Conservation (phyloP, 2,888 invertebrate species). For the Drosophila meridionalis region DNA sequence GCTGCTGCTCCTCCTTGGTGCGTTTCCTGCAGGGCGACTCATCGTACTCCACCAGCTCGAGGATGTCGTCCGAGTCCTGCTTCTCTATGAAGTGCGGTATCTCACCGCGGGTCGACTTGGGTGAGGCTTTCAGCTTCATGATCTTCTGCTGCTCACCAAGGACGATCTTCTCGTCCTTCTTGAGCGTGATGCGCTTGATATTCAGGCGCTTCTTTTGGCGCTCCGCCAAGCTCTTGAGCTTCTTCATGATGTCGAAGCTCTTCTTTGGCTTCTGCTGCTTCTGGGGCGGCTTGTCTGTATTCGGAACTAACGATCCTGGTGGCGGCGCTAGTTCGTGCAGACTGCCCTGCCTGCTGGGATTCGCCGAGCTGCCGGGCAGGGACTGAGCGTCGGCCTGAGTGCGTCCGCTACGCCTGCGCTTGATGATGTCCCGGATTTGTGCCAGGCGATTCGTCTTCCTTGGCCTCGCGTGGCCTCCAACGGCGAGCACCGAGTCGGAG, state of each 20-base stretch:
- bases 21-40: constrained; percentile 85
- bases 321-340: constrained; percentile 76
- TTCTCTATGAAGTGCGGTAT: constrained; percentile 85
- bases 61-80: constrained; percentile 85
- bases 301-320: constrained; percentile 66
- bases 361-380: constrained; percentile 81
- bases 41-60: constrained; percentile 84
- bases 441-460: constrained; percentile 79
- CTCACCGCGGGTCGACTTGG: constrained; percentile 86
- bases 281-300: constrained; percentile 55
- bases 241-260: constrained; percentile 88
- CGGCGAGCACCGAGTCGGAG: constrained; percentile 83
- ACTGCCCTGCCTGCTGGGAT: constrained; percentile 77
- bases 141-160: constrained; percentile 87
- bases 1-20: constrained; percentile 65
- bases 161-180: constrained; percentile 86
- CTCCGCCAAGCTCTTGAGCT: constrained; percentile 88
- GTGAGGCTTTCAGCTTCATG: constrained; percentile 87
- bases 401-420: constrained; percentile 84
- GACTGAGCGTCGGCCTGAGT: constrained; percentile 82
- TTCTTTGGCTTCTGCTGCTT: constrained; percentile 62
- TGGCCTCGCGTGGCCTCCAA: constrained; percentile 77
- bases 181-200: constrained; percentile 83
- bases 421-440: constrained; percentile 86
- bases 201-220: constrained; percentile 87